phyloP scores from a whole-genome alignment of 2,113 vertebrate genomes.

The Calyptomena viridis region DNA sequence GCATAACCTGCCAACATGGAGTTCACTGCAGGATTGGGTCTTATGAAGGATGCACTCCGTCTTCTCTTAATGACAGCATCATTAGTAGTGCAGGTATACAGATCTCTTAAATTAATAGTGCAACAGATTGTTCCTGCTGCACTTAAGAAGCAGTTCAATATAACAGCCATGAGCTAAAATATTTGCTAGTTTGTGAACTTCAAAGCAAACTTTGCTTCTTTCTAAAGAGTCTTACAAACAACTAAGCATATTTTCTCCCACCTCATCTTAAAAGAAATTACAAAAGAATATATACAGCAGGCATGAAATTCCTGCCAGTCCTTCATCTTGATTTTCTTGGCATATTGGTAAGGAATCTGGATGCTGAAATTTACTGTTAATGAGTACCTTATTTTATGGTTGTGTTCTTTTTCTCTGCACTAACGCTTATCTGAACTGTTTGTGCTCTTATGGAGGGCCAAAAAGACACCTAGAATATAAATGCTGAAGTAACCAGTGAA shows the following conservation, averaged over 20 bases:
- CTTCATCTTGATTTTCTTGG: constrained; percentile 62
- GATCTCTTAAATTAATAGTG: constrained; percentile 31
- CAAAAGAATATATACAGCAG: constrained; percentile 37
- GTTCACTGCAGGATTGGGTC: background rate
- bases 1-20: background rate
- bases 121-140: constrained; percentile 46
- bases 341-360: constrained; percentile 13
- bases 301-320: constrained; percentile 37
- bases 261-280: constrained; percentile 49
- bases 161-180: background rate
- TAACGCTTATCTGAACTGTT: background rate
- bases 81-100: background rate
- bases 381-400: constrained; percentile 28
- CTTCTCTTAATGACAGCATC: constrained; percentile 10
- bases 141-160: constrained; percentile 26
- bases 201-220: constrained; percentile 40
- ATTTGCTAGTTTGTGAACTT: constrained; percentile 15
- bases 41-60: background rate
- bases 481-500: background rate
- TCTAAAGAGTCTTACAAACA: constrained; percentile 10
- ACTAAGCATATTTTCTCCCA: constrained; percentile 2
- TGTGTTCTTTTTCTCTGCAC: background rate
- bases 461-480: constrained; percentile 7
- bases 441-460: constrained; percentile 14
- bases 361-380: constrained; percentile 24